Conservation (phyloP, 2,888 invertebrate species). For the Nasonovia ribisnigri region DNA sequence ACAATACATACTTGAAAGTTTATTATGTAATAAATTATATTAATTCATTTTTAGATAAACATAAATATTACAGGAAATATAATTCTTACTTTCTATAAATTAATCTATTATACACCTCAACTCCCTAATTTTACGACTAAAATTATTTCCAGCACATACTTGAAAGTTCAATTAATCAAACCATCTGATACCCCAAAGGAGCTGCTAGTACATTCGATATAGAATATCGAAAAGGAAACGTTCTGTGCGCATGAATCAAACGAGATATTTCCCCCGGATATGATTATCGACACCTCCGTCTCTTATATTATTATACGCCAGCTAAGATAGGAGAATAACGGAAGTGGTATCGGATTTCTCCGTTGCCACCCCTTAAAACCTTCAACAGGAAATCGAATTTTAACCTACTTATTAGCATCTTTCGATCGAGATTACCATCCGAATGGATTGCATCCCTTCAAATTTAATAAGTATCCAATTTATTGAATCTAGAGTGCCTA, state of each 20-base stretch:
- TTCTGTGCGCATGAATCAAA: slow-evolving; percentile 31
- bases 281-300: slow-evolving; percentile 36
- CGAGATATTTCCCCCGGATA: slow-evolving; percentile 31
- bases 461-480: slow-evolving; percentile 11
- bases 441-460: no score
- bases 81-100: background rate
- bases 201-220: background rate
- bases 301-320: background rate
- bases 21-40: no score
- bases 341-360: slow-evolving; percentile 22
- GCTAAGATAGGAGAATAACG: background rate
- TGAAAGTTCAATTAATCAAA: slow-evolving; percentile 23
- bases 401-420: slow-evolving; percentile 37
- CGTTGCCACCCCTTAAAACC: background rate
- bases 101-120: background rate
- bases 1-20: no score
- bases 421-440: slow-evolving; percentile 11
- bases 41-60: no score
- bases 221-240: slow-evolving; percentile 7
- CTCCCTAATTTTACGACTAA: background rate
- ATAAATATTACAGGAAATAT: background rate
- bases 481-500: background rate
- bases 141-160: background rate
- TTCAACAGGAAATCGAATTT: slow-evolving; percentile 53
- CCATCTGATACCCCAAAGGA: background rate